Base-by-base conservation (phyloP, 2,113 vertebrate species). In the Dryoscopus gambensis region DNA sequence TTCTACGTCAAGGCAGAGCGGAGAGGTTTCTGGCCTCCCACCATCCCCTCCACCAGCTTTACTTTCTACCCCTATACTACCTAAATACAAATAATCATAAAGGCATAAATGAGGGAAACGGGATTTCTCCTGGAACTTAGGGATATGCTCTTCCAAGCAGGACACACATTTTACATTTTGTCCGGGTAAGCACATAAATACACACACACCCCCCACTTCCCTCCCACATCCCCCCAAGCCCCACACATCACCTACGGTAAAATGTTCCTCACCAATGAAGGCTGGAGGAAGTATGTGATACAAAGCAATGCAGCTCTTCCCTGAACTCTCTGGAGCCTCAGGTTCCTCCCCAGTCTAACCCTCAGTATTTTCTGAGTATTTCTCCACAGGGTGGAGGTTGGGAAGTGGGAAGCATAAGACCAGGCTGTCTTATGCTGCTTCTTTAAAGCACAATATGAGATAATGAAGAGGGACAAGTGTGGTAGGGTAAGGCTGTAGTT, bases 331-430 rank as follows among this genome's bases (percentile, higher is more conserved):
- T 47, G 33, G n/a, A 86, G 62, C 31, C 67, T 78, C 39, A 31
- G 7, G 20, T 63, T 86, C 59, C 79, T 80, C 17, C 27, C 42
- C 35, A 59, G 15, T 25, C 59, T 73, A 90, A 53, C 53, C 22
- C 44, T 74, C 37, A 33, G 42, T 31, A 39, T 74, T 93, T 95
- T 77, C 64, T 86, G 69, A 92, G n/a, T n/a, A n/a, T n/a, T n/a
- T n/a, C n/a, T 50, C 55, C 68, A 18, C 0, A 40, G 15, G 22
- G 31, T 14, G 1, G 4, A 81, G 50, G 31, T 0, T 77, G 49
- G 57, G 33, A 63, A 90, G 55, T 22, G 24, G 30, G 39, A 56
- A 60, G 21, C 20, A 44, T 79, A 57, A 53, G 40, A 42, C 5
- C 69, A 56, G 37, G 16, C 39, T n/a, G 31, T 15, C 22, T 90